Evolutionary conservation across 2,113 vertebrate genomes (phyloP), one percentile per base, ranked within the genome.

Genomic region (Erinaceus europaeus): DNA sequence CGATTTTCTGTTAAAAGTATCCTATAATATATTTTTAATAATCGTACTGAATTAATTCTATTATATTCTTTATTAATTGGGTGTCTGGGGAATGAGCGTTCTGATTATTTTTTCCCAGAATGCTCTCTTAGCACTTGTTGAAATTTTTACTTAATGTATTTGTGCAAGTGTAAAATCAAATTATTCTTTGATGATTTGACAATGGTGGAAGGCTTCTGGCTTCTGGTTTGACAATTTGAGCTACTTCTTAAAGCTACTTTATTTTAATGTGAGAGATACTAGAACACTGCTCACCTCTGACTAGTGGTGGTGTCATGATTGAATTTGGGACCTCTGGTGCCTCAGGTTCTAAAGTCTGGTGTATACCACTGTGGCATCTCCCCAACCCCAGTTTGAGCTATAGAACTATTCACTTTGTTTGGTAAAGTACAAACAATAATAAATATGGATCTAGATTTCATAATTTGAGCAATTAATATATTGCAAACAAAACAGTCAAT

Each of bases 401-500:
- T n/a, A n/a, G n/a, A n/a, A n/a, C n/a, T n/a, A n/a, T n/a, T 71
- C 61, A 87, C 78, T 9, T 88, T 40, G 32, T 81, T 90, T 84
- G 69, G n/a, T 74, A 89, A 64, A 90, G 11, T 92, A 74, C 17
- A 87, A 40, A 68, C 62, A 90, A 85, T 93, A 84, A 64, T 90
- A 88, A 86, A 68, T 84, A 77, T 73, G 34, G 57, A 11, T 79
- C 64, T 88, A 85, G 36, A 83, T 83, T 87, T 91, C 61, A 79
- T 86, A 64, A 90, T 68, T 81, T 85, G 44, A 88, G 34, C 34
- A 90, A 46, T 29, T 88, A 72, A 65, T 89, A 32, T 73, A 64
- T 86, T 77, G 6, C 82, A 91, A 91, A 59, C 38, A 91, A 91
- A 86, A 9, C 11, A 74, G 88, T 90, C 44, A 95, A 90, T 75